Evolutionary conservation across 2,113 vertebrate genomes (phyloP), one percentile per base, ranked within the genome.

Genomic region (Pseudorhombus dupliciocellatus): DNA sequence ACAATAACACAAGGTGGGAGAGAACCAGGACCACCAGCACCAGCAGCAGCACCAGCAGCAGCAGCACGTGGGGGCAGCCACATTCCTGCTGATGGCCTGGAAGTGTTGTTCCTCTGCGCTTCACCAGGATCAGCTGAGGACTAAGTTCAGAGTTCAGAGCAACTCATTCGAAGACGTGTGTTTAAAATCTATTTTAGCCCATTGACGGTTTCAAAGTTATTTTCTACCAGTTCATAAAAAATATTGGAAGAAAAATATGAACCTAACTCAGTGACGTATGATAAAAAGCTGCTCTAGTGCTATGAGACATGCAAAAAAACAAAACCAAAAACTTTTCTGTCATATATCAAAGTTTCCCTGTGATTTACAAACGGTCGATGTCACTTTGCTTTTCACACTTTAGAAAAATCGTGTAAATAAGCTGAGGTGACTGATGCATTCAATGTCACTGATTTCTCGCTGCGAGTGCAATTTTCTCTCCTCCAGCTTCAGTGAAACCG

Each of bases 1-100:
- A 62, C 70, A 85, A 73, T 25, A 53, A 84, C 68, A 84, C 75
- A 90, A 90, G 87, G 85, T 88, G 84, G 70, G 84, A 88, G 81
- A 37, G 34, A 79, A 84, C 56, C 26, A 52, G 69, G 84, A 87
- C 67, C 80, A 89, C 73, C 74, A 87, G 63, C 79, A 89, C 69
- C 73, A 55, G n/a, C n/a, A n/a, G n/a, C 26, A 52, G 69, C 83
- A 87, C 67, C 80, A 89, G 70, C 74, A 87, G 63, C 79, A 89
- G 66, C 73, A 55, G 31, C 90, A 92, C 89, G 89, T 90, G 89
- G 84, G 7, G 7, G 31, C 60, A 18, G 51, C 28, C 65, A 48
- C 56, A 55, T 72, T 76, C 53, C 66, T 55, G 53, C 56, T 51
- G 54, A 44, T 42, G 63, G 52, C 7, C 52, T 66, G 18, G 7